Base-by-base conservation (phyloP, 30 jellyfish, hydroid and myxozoan genomes). In the Pelagia noctiluca region DNA sequence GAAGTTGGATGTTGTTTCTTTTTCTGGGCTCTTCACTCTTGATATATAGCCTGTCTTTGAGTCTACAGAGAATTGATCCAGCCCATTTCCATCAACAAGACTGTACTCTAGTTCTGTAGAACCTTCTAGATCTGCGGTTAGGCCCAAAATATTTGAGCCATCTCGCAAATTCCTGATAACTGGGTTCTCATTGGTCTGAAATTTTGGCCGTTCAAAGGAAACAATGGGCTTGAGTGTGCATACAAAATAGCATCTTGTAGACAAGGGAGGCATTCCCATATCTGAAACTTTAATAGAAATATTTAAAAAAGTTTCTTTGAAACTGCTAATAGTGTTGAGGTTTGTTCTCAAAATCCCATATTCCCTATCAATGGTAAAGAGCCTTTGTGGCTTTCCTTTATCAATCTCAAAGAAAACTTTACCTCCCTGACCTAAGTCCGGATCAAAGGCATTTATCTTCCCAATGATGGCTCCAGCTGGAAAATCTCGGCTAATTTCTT, bases 31-130 rank as follows among this genome's bases (percentile, higher is more conserved):
- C 26, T 19, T 24, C n/a, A 4, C 30, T 32, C 23, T 71, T 3
- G 76, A 25, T n/a, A 88, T 79, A 2, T 32, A 23, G 25, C 96
- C 89, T 23, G 96, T 60, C 47, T 69, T 69, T 33, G 92, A 37
- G 25, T 83, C 88, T 53, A 92, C 82, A 1, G 63, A 22, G 71
- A 95, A 95, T 8, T 47, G 63, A 19, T 90, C 97, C 11, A 95
- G 66, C 0, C 99, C 99, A 70, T 86, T 79, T 16, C 99, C 99
- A 85, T 95, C 99, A 36, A 95, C 96, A 0, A 95, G 63, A 34
- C 65, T 68, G 83, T 83, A 89, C 22, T 80, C 86, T 30, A 95
- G 66, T n/a, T 65, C 90, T 19, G 57, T 93, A 31, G 75, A 36
- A 2, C 95, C 96, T 33, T 88, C 93, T 4, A 54, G 35, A 0